These are phyloP conservation scores for Xanthorhoe designata DNA, from an alignment of 2,888 invertebrate genomes.

Conservation along the genomic window DNA sequence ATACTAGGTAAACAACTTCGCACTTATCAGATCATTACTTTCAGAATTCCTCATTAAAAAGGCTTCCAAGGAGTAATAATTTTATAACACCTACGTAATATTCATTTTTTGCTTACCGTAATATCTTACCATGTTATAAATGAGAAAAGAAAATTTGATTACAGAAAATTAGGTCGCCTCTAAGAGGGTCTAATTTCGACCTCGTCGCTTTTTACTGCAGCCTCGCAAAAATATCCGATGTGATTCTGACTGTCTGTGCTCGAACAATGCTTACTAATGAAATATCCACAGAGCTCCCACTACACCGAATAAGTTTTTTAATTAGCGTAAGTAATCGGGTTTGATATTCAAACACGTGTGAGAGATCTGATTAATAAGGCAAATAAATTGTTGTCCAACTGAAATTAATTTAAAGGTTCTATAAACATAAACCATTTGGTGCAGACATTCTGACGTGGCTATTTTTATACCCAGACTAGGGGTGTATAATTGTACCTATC, in stretches of 20 bases:
- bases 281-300: constrained; percentile 66
- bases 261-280: constrained; percentile 68
- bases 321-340: constrained; percentile 41
- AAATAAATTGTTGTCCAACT: constrained; percentile 6
- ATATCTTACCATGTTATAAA: constrained; percentile 57
- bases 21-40: constrained; percentile 6
- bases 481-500: no score
- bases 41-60: constrained; percentile 19
- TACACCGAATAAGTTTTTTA: constrained; percentile 54
- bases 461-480: neutral
- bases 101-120: constrained; percentile 36
- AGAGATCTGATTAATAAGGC: constrained; percentile 12
- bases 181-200: constrained; percentile 67
- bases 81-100: constrained; percentile 12
- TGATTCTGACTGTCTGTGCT: constrained; percentile 59
- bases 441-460: neutral
- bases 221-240: constrained; percentile 65
- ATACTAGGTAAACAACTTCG: constrained; percentile 29
- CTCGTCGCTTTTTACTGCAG: constrained; percentile 65
- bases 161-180: constrained; percentile 64
- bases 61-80: constrained; percentile 10
- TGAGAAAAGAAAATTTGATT: constrained; percentile 68
- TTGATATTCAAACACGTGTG: constrained; percentile 13
- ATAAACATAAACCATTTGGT: neutral
- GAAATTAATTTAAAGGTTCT: neutral